Evolutionary conservation across 2,888 invertebrate species (phyloP), one percentile per base, ranked within the genome.

Genomic region (Tuta absoluta): DNA sequence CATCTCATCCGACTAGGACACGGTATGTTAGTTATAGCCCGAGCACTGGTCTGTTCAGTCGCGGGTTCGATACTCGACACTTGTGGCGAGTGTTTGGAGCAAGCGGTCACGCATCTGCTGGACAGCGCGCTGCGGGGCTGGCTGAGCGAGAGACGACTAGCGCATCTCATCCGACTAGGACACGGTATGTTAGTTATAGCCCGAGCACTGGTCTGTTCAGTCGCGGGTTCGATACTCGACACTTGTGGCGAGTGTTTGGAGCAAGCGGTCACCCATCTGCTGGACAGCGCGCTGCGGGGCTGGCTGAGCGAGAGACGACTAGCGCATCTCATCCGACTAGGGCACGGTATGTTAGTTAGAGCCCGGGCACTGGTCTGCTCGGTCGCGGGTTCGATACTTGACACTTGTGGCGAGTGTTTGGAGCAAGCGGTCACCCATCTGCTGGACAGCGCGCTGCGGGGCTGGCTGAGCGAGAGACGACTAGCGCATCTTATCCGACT

Each of bases 401-500:
- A 85, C 14, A 75, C 92, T 65, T 77, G 88, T 0, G 85, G 89
- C 7, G 80, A 82, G 5, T 69, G 89, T 0, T 71, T 93, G 0
- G 94, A 94, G 77, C 84, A 72, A 0, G 82, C 82, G 41, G 86
- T 85, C 75, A 81, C 84, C 70, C 78, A 68, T 62, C 79, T 77
- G 69, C 89, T 89, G 65, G 89, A 85, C 72, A 78, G 67, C 21
- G 81, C 81, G 56, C 87, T 90, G 61, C 73, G 72, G 37, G 69
- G 80, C 0, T 75, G 92, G 23, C 81, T 94, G 0, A 88, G 86
- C 0, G 92, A 94, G 71, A 85, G 92, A 33, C 86, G 94, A 67
- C 75, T 94, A 58, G 93, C 94, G 14, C 92, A 93, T 76, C 85
- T 95, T 0, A 91, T 94, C 60, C 82, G 87, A 65, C 78, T 94